phyloP scores from a whole-genome alignment of 1,140 invertebrate species.

The Drosophila equinoxialis region DNA sequence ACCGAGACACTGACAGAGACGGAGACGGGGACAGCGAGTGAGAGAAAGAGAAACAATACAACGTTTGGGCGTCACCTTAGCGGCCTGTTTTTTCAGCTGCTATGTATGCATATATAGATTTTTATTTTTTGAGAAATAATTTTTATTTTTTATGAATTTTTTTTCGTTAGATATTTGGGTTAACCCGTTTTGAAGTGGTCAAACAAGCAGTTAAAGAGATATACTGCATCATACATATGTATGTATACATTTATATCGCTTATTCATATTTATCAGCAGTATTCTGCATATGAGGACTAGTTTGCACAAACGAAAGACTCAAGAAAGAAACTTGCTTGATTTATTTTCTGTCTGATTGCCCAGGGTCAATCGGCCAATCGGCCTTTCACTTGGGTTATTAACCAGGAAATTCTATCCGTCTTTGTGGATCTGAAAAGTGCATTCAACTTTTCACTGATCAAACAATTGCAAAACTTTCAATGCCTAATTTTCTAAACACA shows the following conservation, averaged over 20 bases:
- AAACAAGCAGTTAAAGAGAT: slow-evolving; percentile 44
- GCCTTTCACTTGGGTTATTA: slow-evolving; percentile 33
- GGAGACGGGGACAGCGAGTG: background rate
- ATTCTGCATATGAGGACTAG: slow-evolving; percentile 32
- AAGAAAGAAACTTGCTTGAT: slow-evolving; percentile 69
- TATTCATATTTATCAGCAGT: slow-evolving; percentile 16
- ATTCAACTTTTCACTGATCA: slow-evolving; percentile 65
- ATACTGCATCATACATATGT: slow-evolving; percentile 49
- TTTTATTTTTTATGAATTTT: slow-evolving; percentile 12
- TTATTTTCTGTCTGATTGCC: slow-evolving; percentile 47
- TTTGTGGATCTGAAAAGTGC: slow-evolving; percentile 33
- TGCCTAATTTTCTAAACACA: slow-evolving; percentile 32
- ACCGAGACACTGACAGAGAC: background rate
- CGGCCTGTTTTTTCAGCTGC: slow-evolving; percentile 16
- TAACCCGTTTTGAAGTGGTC: slow-evolving; percentile 71
- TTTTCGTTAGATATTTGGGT: slow-evolving; percentile 57
- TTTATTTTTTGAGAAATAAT: slow-evolving; percentile 13
- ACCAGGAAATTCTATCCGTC: slow-evolving; percentile 42
- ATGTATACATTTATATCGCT: slow-evolving; percentile 10
- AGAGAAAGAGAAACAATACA: background rate
- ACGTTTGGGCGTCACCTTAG: slow-evolving; percentile 11
- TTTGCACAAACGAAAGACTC: slow-evolving; percentile 53
- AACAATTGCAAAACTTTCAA: slow-evolving; percentile 30
- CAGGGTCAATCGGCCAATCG: slow-evolving; percentile 20
- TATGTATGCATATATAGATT: background rate